Base-by-base conservation (phyloP, 2,888 invertebrate species). In the Drosophila algonquin region DNA sequence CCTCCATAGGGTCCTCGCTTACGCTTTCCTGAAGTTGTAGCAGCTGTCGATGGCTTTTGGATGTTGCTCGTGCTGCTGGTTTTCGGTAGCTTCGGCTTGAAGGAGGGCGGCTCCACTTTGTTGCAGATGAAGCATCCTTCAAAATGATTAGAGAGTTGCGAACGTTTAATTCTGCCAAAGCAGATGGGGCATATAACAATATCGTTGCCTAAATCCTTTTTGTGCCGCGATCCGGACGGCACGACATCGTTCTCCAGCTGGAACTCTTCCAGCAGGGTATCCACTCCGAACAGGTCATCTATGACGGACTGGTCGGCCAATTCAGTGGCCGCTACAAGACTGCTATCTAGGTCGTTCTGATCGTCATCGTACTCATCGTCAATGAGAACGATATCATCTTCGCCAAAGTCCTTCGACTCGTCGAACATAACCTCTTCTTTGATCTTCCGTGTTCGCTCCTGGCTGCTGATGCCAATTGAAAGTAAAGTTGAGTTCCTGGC, bases 131-230 rank as follows among this genome's bases (percentile, higher is more conserved):
- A 87, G 73, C 92, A 92, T 10, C 92, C 92, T 16, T 92, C 90
- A 32, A 92, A 75, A 63, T 92, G 92, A 10, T 91, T 90, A 0
- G 79, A 64, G 30, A 92, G 83, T 12, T 87, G 72, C 2, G 79
- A 74, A 7, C 92, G 91, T 30, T 80, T 86, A 79, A 92, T 80
- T 51, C 90, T 90, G 14, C 86, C 89, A 44, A 91, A 86, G 61
- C 92, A 92, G 18, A 92, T 89, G 0, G 92, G 92, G 61, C 92
- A 92, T 0, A 76, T 81, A 14, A 91, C 89, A 5, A 92, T 92
- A 52, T 92, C 92, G 48, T 90, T 87, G 14, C 74, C 60, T 0
- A 81, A 77, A 77, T 91, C 70, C 6, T 78, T 67, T 12, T 57
- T 50, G 60, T 77, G 63, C 0, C 79, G 77, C 0, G 91, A 90